Percentiles rank a stretch among this genome's conserved stretches.
Conservation (phyloP, 1,140 invertebrate species). For the Bicyclus anynana region DNA sequence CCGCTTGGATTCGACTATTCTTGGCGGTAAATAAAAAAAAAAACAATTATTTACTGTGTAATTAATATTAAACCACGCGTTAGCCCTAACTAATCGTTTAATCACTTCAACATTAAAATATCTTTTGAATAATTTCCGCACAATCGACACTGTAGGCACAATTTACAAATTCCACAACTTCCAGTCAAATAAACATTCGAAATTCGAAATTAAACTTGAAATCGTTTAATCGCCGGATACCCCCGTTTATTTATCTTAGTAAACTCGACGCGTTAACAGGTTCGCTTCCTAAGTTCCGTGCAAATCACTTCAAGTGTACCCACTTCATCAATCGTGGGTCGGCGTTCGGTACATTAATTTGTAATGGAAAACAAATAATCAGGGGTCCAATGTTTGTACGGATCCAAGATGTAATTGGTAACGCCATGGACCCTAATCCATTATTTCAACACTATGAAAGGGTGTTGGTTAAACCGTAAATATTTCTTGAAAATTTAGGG, state of each 20-base stretch:
- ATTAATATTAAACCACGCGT: no score
- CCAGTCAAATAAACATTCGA: neutral
- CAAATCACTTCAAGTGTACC: neutral
- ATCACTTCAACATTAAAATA: no score
- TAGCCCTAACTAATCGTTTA: no score
- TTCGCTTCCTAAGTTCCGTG: neutral
- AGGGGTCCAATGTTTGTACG: conserved; percentile 1
- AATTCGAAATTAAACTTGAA: neutral
- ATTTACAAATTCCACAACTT: neutral
- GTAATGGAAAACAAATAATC: conserved; percentile 2
- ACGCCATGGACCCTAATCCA: neutral
- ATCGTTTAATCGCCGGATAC: neutral
- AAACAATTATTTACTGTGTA: no score
- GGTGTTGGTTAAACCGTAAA: no score
- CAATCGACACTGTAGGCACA: no score
- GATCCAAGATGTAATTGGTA: conserved; percentile 2
- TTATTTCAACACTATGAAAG: neutral
- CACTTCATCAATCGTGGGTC: neutral
- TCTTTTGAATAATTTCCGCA: no score
- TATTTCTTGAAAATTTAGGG: no score
- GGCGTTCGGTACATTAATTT: neutral
- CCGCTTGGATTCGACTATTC: no score
- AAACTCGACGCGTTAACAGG: neutral
- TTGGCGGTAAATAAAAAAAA: no score
- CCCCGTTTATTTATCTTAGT: neutral